A percentile compares a stretch with the other conserved stretches of the same genome.
phyloP scores from a whole-genome alignment of 2,797 vertebrate species.

The Botia almorhae region DNA sequence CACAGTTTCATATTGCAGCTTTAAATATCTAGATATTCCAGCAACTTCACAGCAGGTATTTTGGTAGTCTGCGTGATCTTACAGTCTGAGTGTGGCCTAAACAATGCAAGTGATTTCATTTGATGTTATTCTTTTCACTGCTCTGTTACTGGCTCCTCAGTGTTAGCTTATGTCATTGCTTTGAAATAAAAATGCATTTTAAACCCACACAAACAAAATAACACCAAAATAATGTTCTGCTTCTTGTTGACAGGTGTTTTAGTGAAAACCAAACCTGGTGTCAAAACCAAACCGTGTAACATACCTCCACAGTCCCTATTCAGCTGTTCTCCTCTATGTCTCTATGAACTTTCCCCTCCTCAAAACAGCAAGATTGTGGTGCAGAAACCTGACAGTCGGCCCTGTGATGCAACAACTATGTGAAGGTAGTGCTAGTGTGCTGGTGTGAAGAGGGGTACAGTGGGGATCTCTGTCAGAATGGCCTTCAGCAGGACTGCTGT shows the following conservation, averaged over 20 bases:
- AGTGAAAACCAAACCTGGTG: neutral
- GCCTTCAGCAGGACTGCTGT: conserved; percentile 62
- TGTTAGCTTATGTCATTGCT: too few species aligned
- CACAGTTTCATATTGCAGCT: too few species aligned
- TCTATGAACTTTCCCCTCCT: neutral
- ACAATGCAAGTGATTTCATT: too few species aligned
- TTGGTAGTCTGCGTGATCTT: too few species aligned
- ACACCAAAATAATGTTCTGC: neutral
- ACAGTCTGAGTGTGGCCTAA: too few species aligned
- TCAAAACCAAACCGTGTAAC: neutral
- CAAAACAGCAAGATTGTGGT: conserved; percentile 17
- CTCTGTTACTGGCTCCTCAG: too few species aligned
- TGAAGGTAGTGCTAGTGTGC: conserved; percentile 72
- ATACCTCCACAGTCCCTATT: neutral
- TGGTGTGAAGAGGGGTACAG: conserved; percentile 79
- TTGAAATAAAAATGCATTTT: neutral
- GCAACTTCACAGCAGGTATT: too few species aligned
- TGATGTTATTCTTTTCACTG: too few species aligned
- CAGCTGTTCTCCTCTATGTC: neutral
- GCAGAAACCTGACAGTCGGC: conserved; percentile 33
- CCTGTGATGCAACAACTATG: conserved; percentile 69
- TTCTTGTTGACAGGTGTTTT: conserved; percentile 11
- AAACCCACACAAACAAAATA: too few species aligned
- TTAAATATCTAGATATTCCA: too few species aligned
- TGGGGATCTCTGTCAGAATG: conserved; percentile 82